Percentiles rank a stretch among this genome's conserved stretches.
Evolutionary conservation across 2,113 vertebrate genomes (phyloP).

Genomic region (Myrmophylax atrothorax): DNA sequence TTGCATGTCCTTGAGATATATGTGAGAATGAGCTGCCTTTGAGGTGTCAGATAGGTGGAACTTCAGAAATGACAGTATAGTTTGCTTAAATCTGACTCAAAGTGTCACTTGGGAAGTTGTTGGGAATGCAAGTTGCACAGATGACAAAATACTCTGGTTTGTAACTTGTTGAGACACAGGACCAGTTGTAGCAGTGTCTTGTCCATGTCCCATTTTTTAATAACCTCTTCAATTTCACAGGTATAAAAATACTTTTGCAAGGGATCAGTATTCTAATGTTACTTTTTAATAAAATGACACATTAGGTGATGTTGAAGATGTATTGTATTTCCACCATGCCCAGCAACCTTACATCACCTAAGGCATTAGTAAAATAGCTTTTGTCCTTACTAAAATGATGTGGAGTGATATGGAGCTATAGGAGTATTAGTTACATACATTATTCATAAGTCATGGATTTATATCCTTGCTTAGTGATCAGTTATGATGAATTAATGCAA

Average conservation of each 20-base stretch:
- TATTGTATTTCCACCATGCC: neutral
- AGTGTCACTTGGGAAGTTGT: neutral
- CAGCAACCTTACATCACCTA: neutral
- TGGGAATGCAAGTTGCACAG: neutral
- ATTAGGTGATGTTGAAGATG: neutral
- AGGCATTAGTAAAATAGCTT: neutral
- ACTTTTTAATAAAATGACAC: neutral
- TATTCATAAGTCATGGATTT: neutral
- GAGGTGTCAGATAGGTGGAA: neutral
- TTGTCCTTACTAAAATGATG: neutral
- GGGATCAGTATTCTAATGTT: neutral
- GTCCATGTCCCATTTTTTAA: neutral
- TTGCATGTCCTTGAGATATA: neutral
- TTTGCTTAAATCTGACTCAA: neutral
- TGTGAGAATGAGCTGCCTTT: neutral
- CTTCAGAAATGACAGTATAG: neutral
- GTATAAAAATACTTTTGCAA: neutral
- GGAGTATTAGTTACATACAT: neutral
- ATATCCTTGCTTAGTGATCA: neutral
- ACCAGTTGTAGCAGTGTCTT: neutral
- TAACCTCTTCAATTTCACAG: neutral
- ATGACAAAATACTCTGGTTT: neutral
- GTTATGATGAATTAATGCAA: neutral
- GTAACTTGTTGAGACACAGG: neutral
- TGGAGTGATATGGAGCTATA: fast-evolving